Evolutionary conservation across 2,888 invertebrate species (phyloP).

Genomic region (Drosophila ustulata): DNA sequence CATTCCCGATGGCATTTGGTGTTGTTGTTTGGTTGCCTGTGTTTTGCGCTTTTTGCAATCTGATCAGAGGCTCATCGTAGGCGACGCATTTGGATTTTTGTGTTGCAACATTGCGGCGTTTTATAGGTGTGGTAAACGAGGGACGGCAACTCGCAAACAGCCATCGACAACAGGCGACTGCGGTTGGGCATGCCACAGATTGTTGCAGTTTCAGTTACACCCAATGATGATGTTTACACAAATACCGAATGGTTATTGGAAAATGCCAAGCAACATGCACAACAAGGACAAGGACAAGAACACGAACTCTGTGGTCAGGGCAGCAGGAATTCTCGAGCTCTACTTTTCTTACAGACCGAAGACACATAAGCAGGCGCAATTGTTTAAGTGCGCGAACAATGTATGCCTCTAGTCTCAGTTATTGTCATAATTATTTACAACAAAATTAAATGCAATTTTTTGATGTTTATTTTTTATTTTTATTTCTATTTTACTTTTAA

Average conservation of each 20-base stretch:
- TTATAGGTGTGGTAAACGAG: constrained; percentile 52
- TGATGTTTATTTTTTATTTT: too few species aligned
- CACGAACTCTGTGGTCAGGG: too few species aligned
- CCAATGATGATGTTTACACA: constrained; percentile 27
- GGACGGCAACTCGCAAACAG: constrained; percentile 14
- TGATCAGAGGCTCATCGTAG: constrained; percentile 30
- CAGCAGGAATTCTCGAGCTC: too few species aligned
- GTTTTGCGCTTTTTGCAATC: constrained; percentile 52
- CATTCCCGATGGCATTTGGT: constrained; percentile 29
- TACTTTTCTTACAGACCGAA: too few species aligned
- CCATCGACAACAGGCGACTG: constrained; percentile 21
- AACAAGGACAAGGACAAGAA: too few species aligned
- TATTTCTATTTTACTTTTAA: too few species aligned
- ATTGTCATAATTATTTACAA: too few species aligned
- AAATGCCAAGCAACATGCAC: not conserved
- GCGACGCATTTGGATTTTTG: constrained; percentile 43
- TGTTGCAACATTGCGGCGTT: constrained; percentile 47
- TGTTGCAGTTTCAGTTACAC: constrained; percentile 6
- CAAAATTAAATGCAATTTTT: too few species aligned
- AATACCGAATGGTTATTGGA: constrained; percentile 28
- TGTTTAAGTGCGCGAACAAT: too few species aligned
- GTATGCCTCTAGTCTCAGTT: too few species aligned
- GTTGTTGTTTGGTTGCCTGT: constrained; percentile 21
- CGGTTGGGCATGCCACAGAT: constrained; percentile 26
- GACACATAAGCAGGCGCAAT: too few species aligned